Evolutionary conservation across 2,888 invertebrate genomes (phyloP), one percentile per base, ranked within the genome.

Genomic region (Gymnoscelis rufifasciata): DNA sequence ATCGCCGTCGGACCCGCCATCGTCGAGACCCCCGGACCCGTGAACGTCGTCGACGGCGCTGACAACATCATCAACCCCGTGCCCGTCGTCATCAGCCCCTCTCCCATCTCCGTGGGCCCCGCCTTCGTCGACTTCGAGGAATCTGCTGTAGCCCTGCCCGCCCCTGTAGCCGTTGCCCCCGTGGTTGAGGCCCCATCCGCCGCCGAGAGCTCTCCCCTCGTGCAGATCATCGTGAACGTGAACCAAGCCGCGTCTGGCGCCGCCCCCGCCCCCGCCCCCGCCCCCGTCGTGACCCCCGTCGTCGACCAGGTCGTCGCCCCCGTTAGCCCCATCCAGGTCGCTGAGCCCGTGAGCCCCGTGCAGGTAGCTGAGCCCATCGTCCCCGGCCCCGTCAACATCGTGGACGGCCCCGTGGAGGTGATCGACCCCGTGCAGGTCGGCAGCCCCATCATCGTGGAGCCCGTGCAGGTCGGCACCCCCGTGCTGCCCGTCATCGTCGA

Each of bases 221-320:
- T 66, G 24, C 64, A 66, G 50, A 67, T 68, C 55, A 63, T 66
- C 47, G 36, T 68, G 45, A 69, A 67, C 60, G 52, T 66, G 42
- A 58, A 60, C 51, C 38, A 50, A 41, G 40, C 40, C 38, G 30
- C 43, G 15, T 46, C 54, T 24, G 52, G 31, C 31, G 29, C 28
- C 31, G 36, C 37, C 47, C 53, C 56, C 43, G 57, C 57, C 47
- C 53, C 56, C 43, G 57, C 57, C 37, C 36, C 33, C 39, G 31
- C 39, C 40, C 52, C 35, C 5, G 47, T 48, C 8, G 7, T 36
- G 29, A 51, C 53, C 19, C 7, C 35, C 19, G 35, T 36, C 35
- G 27, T 40, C 15, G 46, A 30, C 7, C 15, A 29, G 28, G 36
- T 44, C 19, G 11, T 37, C 47, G 23, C 10, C 33, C 40, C n/a